Base-by-base conservation (phyloP, 2,797 vertebrate species). In the Crax fasciolata region DNA sequence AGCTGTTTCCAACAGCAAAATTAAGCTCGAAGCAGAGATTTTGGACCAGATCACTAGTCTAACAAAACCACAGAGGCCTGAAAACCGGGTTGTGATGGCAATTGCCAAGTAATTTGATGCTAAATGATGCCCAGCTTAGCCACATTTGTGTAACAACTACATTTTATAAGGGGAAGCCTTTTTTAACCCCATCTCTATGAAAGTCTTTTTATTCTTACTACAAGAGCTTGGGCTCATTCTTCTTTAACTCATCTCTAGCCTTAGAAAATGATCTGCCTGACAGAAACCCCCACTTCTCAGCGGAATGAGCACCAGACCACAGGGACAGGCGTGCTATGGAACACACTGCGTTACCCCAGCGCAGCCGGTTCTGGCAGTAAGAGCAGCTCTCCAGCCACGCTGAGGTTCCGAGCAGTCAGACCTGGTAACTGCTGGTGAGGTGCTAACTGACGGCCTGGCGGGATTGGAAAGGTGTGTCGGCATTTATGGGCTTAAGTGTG, bases 401-500 rank as follows among this genome's bases (percentile, higher is more conserved):
- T 87, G 67, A 88, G 57, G 30, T 70, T 87, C 90, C 94, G 88
- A 82, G 87, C 95, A 95, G 8, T 93, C 89, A 52, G 16, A 68
- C 58, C 68, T 76, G 58, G 74, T 90, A 83, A 94, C 78, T 79
- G 35, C 82, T 76, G 78, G 71, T 73, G 58, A 94, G 62, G 63
- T 86, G 83, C 87, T 85, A 67, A 78, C 15, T 91, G 84, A 85
- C 3, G 84, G n/a, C 35, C 38, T 93, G 85, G 83, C 43, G 84
- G 76, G 59, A 85, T 90, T 94, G 92, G 92, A 95, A 94, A 49
- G 48, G 68, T 8, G 13, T 25, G 38, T 67, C 30, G 3, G 46
- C 72, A 66, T 93, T 90, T 90, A 88, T 61, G 52, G 62, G 27
- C 43, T 87, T 87, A 38, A 71, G 76, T 57, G 54, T 86, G 65